Evolutionary conservation across 2,113 vertebrate genomes (phyloP).

Genomic region (Callorhinus ursinus): DNA sequence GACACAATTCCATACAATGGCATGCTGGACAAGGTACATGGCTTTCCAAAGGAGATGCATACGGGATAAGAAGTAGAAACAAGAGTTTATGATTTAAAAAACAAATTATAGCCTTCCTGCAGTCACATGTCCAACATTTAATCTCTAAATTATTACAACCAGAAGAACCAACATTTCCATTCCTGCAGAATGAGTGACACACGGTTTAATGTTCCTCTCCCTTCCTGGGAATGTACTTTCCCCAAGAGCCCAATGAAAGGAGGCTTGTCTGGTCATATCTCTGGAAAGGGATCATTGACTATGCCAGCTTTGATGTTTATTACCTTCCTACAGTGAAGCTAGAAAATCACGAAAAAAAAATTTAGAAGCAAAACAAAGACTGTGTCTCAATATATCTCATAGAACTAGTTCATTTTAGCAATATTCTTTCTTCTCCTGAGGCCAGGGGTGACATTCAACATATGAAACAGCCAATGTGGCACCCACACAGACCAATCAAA

Average conservation of each 20-base stretch:
- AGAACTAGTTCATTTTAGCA: constrained; percentile 18
- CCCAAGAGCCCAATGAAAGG: constrained; percentile 1
- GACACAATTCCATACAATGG: constrained; percentile 27
- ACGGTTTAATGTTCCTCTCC: constrained; percentile 1
- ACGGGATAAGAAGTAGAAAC: constrained; percentile 33
- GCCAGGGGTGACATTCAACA: constrained; percentile 11
- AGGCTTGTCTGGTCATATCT: constrained; percentile 47
- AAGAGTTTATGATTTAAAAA: constrained; percentile 14
- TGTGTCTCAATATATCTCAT: not conserved
- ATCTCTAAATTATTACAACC: constrained; percentile 53
- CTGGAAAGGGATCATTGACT: constrained; percentile 36
- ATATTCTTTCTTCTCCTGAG: constrained; percentile 12
- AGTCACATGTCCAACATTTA: constrained; percentile 7
- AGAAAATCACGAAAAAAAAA: constrained; percentile 24
- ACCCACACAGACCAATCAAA: not conserved
- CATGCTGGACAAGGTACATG: not conserved
- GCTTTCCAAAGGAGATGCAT: constrained; percentile 45
- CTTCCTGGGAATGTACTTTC: constrained; percentile 26
- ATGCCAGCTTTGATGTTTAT: constrained; percentile 49
- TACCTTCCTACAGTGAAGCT: constrained; percentile 23
- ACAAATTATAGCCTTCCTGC: constrained; percentile 29
- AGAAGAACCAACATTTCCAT: constrained; percentile 41
- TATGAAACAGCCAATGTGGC: not conserved
- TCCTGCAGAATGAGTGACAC: constrained; percentile 34
- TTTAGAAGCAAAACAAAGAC: constrained; percentile 35